Conservation (phyloP, 2,797 vertebrate genomes). For the Spatula versicolor region DNA sequence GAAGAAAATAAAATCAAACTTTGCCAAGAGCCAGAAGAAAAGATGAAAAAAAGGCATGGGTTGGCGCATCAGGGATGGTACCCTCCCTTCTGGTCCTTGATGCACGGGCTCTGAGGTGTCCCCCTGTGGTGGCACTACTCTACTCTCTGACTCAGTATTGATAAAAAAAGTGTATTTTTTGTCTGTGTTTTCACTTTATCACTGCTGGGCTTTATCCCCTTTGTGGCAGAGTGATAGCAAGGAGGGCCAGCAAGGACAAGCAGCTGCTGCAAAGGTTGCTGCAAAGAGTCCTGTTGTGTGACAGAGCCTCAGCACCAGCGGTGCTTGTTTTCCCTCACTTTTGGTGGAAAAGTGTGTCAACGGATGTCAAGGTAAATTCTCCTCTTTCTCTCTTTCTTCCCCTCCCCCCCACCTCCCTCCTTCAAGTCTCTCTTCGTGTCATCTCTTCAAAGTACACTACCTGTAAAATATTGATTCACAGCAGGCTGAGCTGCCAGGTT, state of each 20-base stretch:
- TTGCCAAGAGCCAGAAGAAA: background rate
- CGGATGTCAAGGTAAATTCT: conserved; percentile 77
- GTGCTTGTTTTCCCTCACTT: conserved; percentile 69
- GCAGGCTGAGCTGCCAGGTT: conserved; percentile 83
- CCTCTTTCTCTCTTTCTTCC: conserved; percentile 54
- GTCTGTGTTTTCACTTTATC: background rate
- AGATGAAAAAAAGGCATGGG: background rate
- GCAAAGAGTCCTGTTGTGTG: background rate
- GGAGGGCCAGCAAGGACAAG: conserved; percentile 50
- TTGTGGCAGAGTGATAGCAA: background rate
- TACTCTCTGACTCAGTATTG: background rate
- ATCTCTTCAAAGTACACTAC: conserved; percentile 84
- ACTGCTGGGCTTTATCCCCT: background rate
- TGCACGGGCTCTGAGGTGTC: background rate
- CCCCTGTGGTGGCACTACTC: background rate
- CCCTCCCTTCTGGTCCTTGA: background rate
- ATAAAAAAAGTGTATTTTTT: background rate
- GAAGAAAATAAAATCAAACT: background rate
- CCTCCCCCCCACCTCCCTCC: conserved; percentile 33
- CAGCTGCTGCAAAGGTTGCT: conserved; percentile 52
- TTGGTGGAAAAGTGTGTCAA: conserved; percentile 76
- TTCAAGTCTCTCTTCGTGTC: conserved; percentile 82
- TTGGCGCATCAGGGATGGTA: background rate
- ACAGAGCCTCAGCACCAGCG: conserved; percentile 16
- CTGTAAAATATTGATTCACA: conserved; percentile 87